Base-by-base conservation (phyloP, 2,113 vertebrate species). In the Calyptommatus sinebrachiatus region DNA sequence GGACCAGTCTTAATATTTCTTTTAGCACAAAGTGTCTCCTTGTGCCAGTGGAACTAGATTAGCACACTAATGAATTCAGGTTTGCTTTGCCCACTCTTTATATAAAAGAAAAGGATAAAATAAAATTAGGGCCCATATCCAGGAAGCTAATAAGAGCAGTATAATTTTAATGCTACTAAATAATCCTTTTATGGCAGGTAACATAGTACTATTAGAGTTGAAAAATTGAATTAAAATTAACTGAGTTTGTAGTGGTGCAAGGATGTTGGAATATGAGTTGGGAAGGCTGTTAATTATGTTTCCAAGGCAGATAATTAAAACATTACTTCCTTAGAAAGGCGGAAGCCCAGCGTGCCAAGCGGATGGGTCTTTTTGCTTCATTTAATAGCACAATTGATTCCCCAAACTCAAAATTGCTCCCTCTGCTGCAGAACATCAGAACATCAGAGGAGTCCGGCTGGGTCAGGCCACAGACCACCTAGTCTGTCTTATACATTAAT, bases 131-230 rank as follows among this genome's bases (percentile, higher is more conserved):
- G 78, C 24, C 67, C 71, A 77, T 48, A 79, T 75, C 57, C 73
- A 78, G 68, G 76, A 85, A 81, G 76, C 81, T 89, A 93, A 89
- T 80, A 89, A 14, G 75, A 90, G 82, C 80, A 85, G 84, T 84
- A 81, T 83, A 77, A 90, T 92, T 93, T 91, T 89, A 87, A 92
- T 90, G 90, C 89, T 90, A 89, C 87, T 89, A 93, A 92, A 93
- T 90, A 90, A 88, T 84, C 90, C 80, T 60, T 87, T 88, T 87
- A 87, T 82, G 78, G 74, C 75, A 92, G 82, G 88, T 80, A 92
- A 92, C 83, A 90, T 84, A 92, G 83, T 80, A 89, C 87, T 88
- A 77, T 82, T 84, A 77, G 80, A 69, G 79, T 92, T 84, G 83
- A 85, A 86, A 91, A 91, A 91, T 73, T 41, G 83, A 88, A 85